These are phyloP conservation scores for Limnephilus lunatus DNA, from an alignment of 2,888 invertebrate genomes.

Conservation along the genomic window DNA sequence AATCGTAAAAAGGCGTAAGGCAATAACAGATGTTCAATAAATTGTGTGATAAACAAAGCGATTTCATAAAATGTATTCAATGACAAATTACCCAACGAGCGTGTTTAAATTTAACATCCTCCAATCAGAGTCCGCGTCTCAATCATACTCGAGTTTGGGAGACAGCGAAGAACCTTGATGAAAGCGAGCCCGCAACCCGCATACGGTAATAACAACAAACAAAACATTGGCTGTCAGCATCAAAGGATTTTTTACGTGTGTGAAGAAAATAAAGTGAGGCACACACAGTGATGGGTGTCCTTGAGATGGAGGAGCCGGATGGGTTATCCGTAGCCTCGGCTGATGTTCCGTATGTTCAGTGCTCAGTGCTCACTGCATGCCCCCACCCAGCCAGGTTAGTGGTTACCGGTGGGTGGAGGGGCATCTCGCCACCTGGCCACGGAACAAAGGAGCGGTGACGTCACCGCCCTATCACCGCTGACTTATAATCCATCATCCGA, in stretches of 20 bases:
- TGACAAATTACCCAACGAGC: background rate
- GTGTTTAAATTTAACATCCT: background rate
- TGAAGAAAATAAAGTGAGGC: background rate
- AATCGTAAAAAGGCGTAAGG: background rate
- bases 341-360: background rate
- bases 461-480: conserved; percentile 22
- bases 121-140: background rate
- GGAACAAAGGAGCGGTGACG: conserved; percentile 56
- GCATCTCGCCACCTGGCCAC: conserved; percentile 34
- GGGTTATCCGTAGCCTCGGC: conserved; percentile 15
- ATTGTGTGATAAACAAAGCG: background rate
- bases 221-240: background rate
- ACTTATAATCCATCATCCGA: background rate
- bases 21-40: background rate
- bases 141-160: background rate
- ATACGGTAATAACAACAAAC: background rate
- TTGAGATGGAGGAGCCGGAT: conserved; percentile 23
- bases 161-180: background rate
- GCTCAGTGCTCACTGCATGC: conserved; percentile 11
- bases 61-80: background rate
- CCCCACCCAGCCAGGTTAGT: conserved; percentile 15
- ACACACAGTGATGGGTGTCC: conserved; percentile 15
- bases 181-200: background rate
- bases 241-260: background rate
- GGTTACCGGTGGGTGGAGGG: conserved; percentile 8